Evolutionary conservation across 2,113 vertebrate species (phyloP).

Genomic region (Myrmecophaga tridactyla): DNA sequence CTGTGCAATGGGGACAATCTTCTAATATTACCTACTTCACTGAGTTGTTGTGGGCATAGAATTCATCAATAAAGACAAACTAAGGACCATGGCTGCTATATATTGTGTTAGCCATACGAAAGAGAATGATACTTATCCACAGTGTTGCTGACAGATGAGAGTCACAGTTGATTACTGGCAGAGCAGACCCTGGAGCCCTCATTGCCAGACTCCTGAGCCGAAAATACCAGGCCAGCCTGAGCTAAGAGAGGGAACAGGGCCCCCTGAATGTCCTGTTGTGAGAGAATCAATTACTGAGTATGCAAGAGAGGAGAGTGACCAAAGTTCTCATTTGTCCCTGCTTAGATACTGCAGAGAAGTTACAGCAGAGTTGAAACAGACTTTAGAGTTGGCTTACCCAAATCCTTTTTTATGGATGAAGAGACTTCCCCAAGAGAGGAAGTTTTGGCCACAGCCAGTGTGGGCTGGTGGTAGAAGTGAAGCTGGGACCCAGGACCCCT

Average conservation of each 20-base stretch:
- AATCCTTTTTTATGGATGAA: not conserved
- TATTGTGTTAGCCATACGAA: not conserved
- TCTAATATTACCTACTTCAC: not conserved
- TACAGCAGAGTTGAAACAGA: not conserved
- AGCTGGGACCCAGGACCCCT: not conserved
- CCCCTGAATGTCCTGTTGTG: not conserved
- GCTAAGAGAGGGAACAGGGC: not conserved
- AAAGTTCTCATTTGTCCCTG: not conserved
- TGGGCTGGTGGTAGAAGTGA: not conserved
- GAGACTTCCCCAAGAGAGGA: not conserved
- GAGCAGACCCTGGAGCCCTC: not conserved
- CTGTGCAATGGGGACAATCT: not conserved
- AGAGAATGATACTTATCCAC: not conserved
- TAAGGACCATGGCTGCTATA: not conserved
- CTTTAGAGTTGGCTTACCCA: not conserved
- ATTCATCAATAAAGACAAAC: not conserved
- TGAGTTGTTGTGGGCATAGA: not conserved
- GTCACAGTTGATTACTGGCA: not conserved
- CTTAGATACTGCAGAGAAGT: not conserved
- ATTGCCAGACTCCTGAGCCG: not conserved
- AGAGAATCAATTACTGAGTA: not conserved
- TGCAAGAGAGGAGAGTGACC: not conserved
- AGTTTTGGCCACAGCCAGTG: not conserved
- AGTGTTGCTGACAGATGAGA: not conserved
- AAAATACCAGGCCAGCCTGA: not conserved